Evolutionary conservation across 2,888 invertebrate genomes (phyloP).

Genomic region (Lymantria monacha): DNA sequence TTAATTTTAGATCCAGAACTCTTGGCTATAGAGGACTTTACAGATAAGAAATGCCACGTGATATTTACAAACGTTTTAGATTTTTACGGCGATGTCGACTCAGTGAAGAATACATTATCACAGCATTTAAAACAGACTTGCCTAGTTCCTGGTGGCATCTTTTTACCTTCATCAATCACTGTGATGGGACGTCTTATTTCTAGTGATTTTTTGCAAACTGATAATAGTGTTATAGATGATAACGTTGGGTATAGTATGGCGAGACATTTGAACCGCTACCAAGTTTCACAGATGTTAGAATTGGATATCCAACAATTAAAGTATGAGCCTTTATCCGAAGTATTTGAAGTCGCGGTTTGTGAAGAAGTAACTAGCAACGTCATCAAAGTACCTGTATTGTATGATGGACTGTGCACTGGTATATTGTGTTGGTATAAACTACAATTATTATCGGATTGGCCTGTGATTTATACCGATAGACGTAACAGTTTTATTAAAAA

Average conservation of each 20-base stretch:
- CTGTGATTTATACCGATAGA: slow-evolving; percentile 17
- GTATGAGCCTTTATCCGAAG: slow-evolving; percentile 11
- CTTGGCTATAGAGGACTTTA: slow-evolving; percentile 8
- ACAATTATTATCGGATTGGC: slow-evolving; percentile 15
- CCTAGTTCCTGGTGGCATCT: slow-evolving; percentile 14
- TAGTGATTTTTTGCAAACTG: slow-evolving; percentile 14
- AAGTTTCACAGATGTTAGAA: slow-evolving; percentile 9
- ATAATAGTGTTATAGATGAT: slow-evolving; percentile 15
- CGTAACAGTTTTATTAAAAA: slow-evolving; percentile 19
- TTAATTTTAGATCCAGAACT: slow-evolving; percentile 13
- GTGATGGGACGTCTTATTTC: slow-evolving; percentile 19
- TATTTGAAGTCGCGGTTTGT: slow-evolving; percentile 9
- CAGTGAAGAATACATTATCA: slow-evolving; percentile 1
- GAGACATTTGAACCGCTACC: slow-evolving; percentile 16
- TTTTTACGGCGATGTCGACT: slow-evolving; percentile 17
- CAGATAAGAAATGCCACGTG: slow-evolving; percentile 17
- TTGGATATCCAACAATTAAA: slow-evolving; percentile 11
- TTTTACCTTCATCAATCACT: slow-evolving; percentile 11
- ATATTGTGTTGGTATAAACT: slow-evolving; percentile 29
- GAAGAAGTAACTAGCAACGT: slow-evolving; percentile 3
- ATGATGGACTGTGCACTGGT: slow-evolving; percentile 19
- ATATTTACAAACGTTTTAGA: slow-evolving; percentile 19
- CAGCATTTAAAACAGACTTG: slow-evolving; percentile 7
- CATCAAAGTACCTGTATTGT: slow-evolving; percentile 1
- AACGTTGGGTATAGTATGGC: slow-evolving; percentile 12